These are phyloP conservation scores for Poecilia wingei DNA, from an alignment of 2,797 vertebrate genomes.

Conservation along the genomic window DNA sequence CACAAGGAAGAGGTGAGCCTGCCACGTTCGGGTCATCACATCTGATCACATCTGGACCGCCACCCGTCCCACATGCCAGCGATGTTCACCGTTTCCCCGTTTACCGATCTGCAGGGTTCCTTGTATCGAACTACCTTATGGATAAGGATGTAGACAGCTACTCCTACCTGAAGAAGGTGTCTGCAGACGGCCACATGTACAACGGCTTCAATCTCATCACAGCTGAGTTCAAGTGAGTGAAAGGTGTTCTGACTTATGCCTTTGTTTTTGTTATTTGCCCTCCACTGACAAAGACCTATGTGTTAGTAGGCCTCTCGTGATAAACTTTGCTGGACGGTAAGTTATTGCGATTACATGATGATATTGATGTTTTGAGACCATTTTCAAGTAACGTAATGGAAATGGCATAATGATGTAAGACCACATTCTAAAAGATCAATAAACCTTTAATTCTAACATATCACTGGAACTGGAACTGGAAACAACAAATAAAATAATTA, in stretches of 20 bases:
- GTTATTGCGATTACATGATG: too few relatives aligned
- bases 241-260: slow-evolving; percentile 8
- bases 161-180: slow-evolving; percentile 94
- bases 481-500: too few relatives aligned
- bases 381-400: too few relatives aligned
- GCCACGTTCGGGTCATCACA: neutral
- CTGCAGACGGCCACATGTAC: slow-evolving; percentile 90
- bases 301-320: too few relatives aligned
- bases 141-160: slow-evolving; percentile 87
- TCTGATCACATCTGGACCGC: neutral
- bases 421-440: too few relatives aligned
- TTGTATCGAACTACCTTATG: slow-evolving; percentile 92
- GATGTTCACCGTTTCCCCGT: neutral
- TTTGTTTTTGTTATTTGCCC: neutral
- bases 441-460: too few relatives aligned
- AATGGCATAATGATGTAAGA: too few relatives aligned
- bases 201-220: slow-evolving; percentile 98
- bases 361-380: too few relatives aligned
- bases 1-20: slow-evolving; percentile 89
- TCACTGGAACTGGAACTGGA: too few relatives aligned
- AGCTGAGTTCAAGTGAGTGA: slow-evolving; percentile 93
- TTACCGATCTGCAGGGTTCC: slow-evolving; percentile 80
- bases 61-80: neutral
- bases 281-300: neutral
- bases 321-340: too few relatives aligned